Evolutionary conservation across 2,113 vertebrate species (phyloP).

Genomic region (Anseranas semipalmata): DNA sequence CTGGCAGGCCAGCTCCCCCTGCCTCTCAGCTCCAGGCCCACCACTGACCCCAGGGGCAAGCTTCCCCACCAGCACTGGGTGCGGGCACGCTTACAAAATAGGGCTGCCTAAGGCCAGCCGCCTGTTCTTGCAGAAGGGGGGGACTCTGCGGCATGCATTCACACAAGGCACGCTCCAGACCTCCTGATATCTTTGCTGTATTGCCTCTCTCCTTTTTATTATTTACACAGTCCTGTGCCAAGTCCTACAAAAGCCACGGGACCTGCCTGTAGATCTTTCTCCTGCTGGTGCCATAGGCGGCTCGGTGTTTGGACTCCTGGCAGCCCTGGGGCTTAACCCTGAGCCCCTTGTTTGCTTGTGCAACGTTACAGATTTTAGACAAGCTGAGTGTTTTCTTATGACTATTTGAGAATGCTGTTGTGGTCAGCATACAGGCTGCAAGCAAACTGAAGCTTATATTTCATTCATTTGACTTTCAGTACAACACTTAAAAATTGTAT

Average conservation of each 20-base stretch:
- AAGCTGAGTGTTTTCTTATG: neutral
- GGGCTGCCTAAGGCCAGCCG: neutral
- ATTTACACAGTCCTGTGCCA: neutral
- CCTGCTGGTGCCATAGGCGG: neutral
- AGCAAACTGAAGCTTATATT: neutral
- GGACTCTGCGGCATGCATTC: neutral
- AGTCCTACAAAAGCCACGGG: neutral
- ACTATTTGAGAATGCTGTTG: neutral
- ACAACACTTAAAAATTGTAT: neutral
- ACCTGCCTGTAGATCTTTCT: neutral
- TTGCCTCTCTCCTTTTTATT: neutral
- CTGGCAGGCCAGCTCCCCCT: fast-evolving
- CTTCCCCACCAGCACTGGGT: fast-evolving
- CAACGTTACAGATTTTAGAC: neutral
- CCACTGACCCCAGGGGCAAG: neutral
- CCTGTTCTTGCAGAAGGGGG: neutral
- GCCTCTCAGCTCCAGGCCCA: neutral
- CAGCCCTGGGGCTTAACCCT: neutral
- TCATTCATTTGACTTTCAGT: neutral
- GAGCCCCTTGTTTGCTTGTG: fast-evolving
- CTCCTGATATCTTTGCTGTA: neutral
- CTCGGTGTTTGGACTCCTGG: neutral
- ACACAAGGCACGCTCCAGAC: neutral
- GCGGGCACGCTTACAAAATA: neutral
- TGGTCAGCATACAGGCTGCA: neutral